Base-by-base conservation (phyloP, 2,113 vertebrate species). In the Mesocricetus auratus region DNA sequence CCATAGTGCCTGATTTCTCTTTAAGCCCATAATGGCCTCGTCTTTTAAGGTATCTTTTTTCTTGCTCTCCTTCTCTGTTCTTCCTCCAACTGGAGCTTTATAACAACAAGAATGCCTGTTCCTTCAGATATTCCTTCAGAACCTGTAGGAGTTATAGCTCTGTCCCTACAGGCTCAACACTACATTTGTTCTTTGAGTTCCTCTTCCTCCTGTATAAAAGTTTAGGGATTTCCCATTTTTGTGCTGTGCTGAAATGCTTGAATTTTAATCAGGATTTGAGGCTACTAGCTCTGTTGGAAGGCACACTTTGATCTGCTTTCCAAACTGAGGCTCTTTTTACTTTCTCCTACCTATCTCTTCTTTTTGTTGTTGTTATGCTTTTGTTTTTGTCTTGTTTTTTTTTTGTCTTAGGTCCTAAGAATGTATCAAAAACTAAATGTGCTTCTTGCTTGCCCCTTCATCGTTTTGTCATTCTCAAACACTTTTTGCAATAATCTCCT, bases 261-360 rank as follows among this genome's bases (percentile, higher is more conserved):
- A 33, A 66, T 3, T 16, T 9, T n/a, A 31, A 31, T 29, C 29
- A 53, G 47, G 3, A 3, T 36, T 19, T 42, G 39, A 91, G 39
- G 31, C 24, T 75, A 19, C 0, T 9, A 5, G 1, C 1, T 7
- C 47, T 79, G 3, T 56, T 15, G 1, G 10, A 62, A 12, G 9
- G 2, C 74, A 81, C 16, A 50, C 9, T 74, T 62, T 53, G 36
- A 69, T 26, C 42, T 26, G 2, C 7, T 4, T 42, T 79, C 69
- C 10, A 60, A 8, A 24, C 36, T 22, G 7, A 89, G 6, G 12
- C 7, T 24, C 42, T 89, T 91, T 12, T 9, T 45, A 3, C 21
- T 2, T 29, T 39, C 11, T 75, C 24, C 22, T 81, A 7, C 1
- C 19, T 83, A 5, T 21, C 36, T n/a, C 16, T 0, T 58, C 3